Evolutionary conservation across 2,888 invertebrate species (phyloP).

Genomic region (Cheilosia grossa): DNA sequence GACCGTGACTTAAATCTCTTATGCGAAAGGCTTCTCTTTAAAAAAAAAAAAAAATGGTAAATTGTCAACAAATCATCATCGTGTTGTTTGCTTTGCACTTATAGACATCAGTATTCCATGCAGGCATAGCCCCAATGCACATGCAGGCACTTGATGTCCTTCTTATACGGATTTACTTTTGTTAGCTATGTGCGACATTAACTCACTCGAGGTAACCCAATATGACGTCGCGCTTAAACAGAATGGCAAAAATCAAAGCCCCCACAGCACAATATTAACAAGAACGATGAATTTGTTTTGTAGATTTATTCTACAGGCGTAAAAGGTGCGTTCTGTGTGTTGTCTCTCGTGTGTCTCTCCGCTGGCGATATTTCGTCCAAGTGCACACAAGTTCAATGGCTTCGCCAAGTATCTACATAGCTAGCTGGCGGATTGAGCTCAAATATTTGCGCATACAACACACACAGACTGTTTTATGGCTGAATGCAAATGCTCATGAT

Average conservation of each 20-base stretch:
- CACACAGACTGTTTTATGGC: constrained; percentile 38
- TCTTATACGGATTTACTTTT: constrained; percentile 43
- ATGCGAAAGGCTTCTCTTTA: constrained; percentile 11
- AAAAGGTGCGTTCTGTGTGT: constrained; percentile 62
- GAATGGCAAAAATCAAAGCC: constrained; percentile 13
- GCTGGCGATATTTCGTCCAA: constrained; percentile 51
- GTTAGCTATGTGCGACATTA: constrained; percentile 43
- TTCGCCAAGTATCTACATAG: background rate
- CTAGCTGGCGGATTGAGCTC: constrained; percentile 53
- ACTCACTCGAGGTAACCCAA: constrained; percentile 21
- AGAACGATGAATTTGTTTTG: constrained; percentile 15
- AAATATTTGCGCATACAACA: constrained; percentile 62
- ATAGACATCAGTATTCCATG: constrained; percentile 39
- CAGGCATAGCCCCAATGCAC: constrained; percentile 5
- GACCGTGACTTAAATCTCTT: constrained; percentile 56
- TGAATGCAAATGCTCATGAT: constrained; percentile 59
- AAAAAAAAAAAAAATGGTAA: background rate
- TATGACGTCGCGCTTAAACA: constrained; percentile 45
- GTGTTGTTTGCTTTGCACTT: constrained; percentile 45
- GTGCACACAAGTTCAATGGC: constrained; percentile 71
- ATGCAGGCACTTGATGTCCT: constrained; percentile 17
- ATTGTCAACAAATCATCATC: constrained; percentile 49
- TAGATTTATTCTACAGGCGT: constrained; percentile 51
- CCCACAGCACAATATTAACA: constrained; percentile 2
- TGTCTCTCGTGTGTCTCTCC: background rate